Conservation (phyloP, 2,888 invertebrate genomes). For the Eledone cirrhosa region DNA sequence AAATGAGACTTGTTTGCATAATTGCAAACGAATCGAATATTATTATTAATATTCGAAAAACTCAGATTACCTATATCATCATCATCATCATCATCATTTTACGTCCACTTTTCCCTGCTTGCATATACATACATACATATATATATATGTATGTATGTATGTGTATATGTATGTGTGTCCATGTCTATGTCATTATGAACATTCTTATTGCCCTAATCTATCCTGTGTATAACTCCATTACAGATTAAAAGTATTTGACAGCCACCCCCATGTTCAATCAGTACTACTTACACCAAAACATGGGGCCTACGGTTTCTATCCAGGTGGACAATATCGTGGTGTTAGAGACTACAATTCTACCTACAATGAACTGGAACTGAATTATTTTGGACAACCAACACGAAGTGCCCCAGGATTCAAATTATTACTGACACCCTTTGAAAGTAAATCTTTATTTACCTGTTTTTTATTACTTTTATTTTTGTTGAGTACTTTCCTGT, state of each 20-base stretch:
- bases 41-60: no score
- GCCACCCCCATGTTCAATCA: background rate
- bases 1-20: no score
- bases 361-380: slow-evolving; percentile 2
- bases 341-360: slow-evolving; percentile 16
- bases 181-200: background rate
- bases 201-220: background rate
- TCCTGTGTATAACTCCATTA: background rate
- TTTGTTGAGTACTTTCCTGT: background rate
- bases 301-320: slow-evolving; percentile 13
- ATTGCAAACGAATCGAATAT: no score
- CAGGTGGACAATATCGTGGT: background rate
- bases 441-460: background rate
- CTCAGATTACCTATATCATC: no score
- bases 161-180: background rate
- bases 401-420: background rate
- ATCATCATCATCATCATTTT: no score
- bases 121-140: no score
- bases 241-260: slow-evolving; percentile 23
- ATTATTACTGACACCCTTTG: slow-evolving; percentile 15
- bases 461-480: background rate
- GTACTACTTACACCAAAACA: background rate
- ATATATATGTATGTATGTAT: no score
- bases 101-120: no score
- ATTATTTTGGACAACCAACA: slow-evolving; percentile 23